phyloP scores from a whole-genome alignment of 2,113 vertebrate genomes.

The Erpornis zantholeuca region DNA sequence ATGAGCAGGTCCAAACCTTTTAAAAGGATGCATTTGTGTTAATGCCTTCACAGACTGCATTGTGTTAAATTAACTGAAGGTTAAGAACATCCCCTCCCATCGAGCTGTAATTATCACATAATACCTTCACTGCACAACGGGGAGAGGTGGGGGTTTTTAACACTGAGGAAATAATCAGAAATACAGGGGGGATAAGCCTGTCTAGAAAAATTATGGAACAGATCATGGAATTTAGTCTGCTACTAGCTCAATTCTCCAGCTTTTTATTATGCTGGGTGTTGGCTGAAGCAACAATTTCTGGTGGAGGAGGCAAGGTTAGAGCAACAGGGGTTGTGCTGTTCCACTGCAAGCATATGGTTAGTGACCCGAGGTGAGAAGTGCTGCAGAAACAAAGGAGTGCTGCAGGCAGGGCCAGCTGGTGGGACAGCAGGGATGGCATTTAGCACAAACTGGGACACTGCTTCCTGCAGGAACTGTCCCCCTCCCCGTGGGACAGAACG shows the following conservation, averaged over 20 bases:
- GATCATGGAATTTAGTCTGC: slow-evolving; percentile 55
- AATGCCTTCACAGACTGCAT: neutral
- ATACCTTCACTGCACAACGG: neutral
- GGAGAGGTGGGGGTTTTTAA: neutral
- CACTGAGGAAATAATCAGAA: slow-evolving; percentile 38
- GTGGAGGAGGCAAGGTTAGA: neutral
- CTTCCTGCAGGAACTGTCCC: neutral
- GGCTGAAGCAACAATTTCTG: slow-evolving; percentile 45
- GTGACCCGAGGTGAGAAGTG: slow-evolving; percentile 6
- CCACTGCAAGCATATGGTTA: slow-evolving; percentile 39
- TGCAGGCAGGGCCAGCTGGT: neutral
- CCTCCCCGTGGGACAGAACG: neutral
- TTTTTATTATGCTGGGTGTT: neutral
- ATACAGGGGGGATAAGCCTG: slow-evolving; percentile 2
- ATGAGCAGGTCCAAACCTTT: neutral
- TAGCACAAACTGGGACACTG: neutral
- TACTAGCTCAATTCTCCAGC: slow-evolving; percentile 45
- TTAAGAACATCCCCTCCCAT: slow-evolving; percentile 11
- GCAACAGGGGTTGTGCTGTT: neutral
- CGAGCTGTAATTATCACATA: neutral
- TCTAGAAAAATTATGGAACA: slow-evolving; percentile 22
- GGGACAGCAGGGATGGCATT: neutral
- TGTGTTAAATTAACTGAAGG: neutral
- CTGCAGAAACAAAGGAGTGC: neutral
- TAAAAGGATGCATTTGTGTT: neutral